Evolutionary conservation across 2,797 vertebrate species (phyloP).

Genomic region (Gymnothorax javanicus): DNA sequence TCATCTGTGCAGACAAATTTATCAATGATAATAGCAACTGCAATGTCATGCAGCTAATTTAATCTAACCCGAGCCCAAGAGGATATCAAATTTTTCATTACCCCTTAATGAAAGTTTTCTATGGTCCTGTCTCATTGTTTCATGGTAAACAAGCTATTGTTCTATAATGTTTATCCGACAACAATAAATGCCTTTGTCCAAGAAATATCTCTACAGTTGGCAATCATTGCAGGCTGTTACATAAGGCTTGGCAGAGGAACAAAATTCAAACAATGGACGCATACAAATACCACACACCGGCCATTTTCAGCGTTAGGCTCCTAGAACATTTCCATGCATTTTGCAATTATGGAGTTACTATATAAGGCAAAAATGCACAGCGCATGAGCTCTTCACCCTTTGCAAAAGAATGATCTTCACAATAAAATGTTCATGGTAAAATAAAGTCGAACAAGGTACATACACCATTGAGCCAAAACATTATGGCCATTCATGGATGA

Average conservation of each 20-base stretch:
- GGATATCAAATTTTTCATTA: neutral
- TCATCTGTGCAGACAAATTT: neutral
- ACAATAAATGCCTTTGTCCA: neutral
- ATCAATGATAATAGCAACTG: neutral
- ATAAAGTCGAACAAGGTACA: too few species aligned
- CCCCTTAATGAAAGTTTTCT: neutral
- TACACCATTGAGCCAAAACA: too few species aligned
- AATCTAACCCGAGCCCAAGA: neutral
- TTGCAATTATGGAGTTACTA: neutral
- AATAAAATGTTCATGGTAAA: neutral
- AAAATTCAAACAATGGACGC: neutral
- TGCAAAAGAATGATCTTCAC: neutral
- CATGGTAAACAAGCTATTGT: neutral
- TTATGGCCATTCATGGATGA: too few species aligned
- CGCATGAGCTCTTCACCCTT: neutral
- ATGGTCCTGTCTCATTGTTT: neutral
- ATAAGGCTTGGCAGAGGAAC: neutral
- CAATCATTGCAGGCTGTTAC: neutral
- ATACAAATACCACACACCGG: neutral
- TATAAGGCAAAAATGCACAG: neutral
- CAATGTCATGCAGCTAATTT: constrained; percentile 1
- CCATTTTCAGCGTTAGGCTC: neutral
- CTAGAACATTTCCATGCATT: neutral
- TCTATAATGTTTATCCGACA: neutral
- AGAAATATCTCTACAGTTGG: constrained; percentile 1